Base-by-base conservation (phyloP, 2,797 vertebrate genomes). In the Chaunax sp. region DNA sequence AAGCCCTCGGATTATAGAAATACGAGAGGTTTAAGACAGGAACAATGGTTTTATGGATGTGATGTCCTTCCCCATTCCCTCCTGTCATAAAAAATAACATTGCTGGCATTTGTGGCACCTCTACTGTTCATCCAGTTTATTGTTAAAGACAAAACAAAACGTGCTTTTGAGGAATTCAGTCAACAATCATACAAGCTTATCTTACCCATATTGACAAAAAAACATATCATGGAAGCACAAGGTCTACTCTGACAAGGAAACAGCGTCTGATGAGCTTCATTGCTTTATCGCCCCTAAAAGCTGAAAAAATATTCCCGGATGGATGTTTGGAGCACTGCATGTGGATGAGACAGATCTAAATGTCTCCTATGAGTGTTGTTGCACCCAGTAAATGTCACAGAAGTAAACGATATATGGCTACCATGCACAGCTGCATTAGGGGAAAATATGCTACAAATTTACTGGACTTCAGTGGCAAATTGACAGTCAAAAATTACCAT, bases 301-400 rank as follows among this genome's bases (percentile, higher is more conserved):
- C 81, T 80, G 86, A 85, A 86, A 77, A 69, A 89, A 78, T 83
- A 90, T 88, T 90, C 90, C 89, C 90, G 64, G 85, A 84, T 89
- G 89, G 81, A 90, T 89, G 80, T 90, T 92, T 79, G 84, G 81
- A 85, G 71, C 70, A 18, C 64, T 73, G 90, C 90, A 87, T 88
- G 83, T 75, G 79, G 89, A 91, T 87, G 83, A 92, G 91, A 84
- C 75, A 13, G 82, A 92, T 90, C 88, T 82, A 84, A 92, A 94
- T 90, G 90, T 87, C 78, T 93, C 93, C 92, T 93, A 51, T 41
- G 93, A 93, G 93, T 90, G 89, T 91, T 88, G 83, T 93, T 86
- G 81, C 74, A 73, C 84, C 89, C 87, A 87, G 87, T 93, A 93
- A 94, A 95, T 92, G 93, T 93, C 92, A 90, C 82, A 73, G 83